Evolutionary conservation across 2,888 invertebrate genomes (phyloP).

Genomic region (Mimas tiliae): DNA sequence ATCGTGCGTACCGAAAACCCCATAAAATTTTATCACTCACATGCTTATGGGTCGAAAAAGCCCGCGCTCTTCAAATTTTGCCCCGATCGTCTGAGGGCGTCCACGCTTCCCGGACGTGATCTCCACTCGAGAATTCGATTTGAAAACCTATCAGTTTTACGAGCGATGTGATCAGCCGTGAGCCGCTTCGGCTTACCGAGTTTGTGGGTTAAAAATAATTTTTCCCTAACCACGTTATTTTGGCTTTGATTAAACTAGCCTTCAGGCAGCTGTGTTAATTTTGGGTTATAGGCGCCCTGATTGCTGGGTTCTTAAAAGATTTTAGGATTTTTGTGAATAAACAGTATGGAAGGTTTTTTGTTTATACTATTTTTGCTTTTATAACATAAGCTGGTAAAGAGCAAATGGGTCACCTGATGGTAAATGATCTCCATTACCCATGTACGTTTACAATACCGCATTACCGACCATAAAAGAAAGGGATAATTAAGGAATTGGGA

Average conservation of each 20-base stretch:
- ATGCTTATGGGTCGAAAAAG: neutral
- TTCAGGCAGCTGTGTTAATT: conserved; percentile 21
- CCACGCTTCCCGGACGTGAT: conserved; percentile 22
- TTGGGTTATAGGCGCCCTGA: neutral
- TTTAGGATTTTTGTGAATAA: neutral
- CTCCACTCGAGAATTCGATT: conserved; percentile 22
- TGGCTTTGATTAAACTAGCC: conserved; percentile 20
- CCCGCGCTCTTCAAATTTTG: conserved; percentile 13
- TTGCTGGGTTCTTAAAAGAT: neutral
- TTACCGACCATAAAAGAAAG: no score
- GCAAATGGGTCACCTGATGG: no score
- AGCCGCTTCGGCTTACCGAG: conserved; percentile 15
- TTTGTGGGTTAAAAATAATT: conserved; percentile 24
- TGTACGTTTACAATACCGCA: no score
- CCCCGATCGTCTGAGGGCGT: conserved; percentile 8
- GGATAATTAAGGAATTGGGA: no score
- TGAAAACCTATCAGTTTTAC: conserved; percentile 24
- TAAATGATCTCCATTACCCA: no score
- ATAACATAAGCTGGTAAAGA: no score
- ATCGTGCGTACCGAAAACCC: neutral
- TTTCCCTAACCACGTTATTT: conserved; percentile 23
- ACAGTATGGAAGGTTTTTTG: neutral
- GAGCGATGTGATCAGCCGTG: conserved; percentile 19
- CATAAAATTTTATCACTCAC: neutral
- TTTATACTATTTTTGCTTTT: no score